Evolutionary conservation across 2,113 vertebrate genomes (phyloP).

Genomic region (Sebastes fasciatus): DNA sequence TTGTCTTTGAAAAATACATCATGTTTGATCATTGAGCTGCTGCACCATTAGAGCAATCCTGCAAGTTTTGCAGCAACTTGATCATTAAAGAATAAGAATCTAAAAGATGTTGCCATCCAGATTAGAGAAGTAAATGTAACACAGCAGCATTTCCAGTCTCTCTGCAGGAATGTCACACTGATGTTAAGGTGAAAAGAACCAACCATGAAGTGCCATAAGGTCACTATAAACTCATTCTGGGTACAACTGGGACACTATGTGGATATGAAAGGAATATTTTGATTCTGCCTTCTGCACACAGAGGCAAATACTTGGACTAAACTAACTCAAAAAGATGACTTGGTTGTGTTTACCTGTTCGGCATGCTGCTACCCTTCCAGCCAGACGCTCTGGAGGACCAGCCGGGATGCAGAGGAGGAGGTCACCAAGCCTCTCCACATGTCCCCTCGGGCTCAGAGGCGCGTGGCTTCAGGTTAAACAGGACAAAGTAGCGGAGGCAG

Average conservation of each 20-base stretch:
- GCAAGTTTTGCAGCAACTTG: slow-evolving; percentile 1
- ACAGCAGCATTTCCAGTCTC: background rate
- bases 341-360: slow-evolving; percentile 60
- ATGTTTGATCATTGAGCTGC: slow-evolving; percentile 4
- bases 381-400: slow-evolving; percentile 43
- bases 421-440: slow-evolving; percentile 72
- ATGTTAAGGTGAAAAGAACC: background rate
- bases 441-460: slow-evolving; percentile 21
- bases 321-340: background rate
- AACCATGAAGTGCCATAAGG: background rate
- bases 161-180: background rate
- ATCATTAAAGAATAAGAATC: background rate
- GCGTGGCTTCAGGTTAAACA: background rate
- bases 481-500: background rate
- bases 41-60: background rate
- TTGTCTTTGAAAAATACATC: slow-evolving; percentile 16
- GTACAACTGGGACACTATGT: too few relatives aligned
- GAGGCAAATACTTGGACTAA: background rate
- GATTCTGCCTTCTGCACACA: background rate
- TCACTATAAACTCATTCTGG: background rate
- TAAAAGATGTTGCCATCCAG: background rate
- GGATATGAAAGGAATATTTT: background rate
- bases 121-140: too few relatives aligned
- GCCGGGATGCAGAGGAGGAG: slow-evolving; percentile 56
- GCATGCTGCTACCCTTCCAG: slow-evolving; percentile 64